phyloP scores from a whole-genome alignment of 2,797 vertebrate species.

The Lemur catta region DNA sequence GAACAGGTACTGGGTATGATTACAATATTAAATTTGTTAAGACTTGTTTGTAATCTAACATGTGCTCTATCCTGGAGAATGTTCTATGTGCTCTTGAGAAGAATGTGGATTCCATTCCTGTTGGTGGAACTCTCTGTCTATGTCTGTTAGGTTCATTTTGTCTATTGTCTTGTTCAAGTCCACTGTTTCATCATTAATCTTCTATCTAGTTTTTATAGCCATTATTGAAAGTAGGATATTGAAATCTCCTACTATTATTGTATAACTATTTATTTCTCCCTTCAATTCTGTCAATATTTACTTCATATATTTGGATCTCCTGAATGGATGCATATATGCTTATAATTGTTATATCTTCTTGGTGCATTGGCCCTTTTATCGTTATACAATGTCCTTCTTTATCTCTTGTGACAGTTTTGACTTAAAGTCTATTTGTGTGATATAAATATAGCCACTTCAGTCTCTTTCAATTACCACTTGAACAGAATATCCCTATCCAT shows the following conservation, averaged over 20 bases:
- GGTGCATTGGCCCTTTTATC: not conserved
- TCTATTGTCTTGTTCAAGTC: not conserved
- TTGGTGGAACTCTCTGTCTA: not conserved
- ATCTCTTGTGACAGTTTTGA: not conserved
- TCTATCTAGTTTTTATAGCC: not conserved
- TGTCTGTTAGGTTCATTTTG: not conserved
- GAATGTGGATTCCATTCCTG: not conserved
- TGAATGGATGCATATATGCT: not conserved
- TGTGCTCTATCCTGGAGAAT: not conserved
- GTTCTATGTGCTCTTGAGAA: not conserved
- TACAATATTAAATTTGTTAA: not conserved
- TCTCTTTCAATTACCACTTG: not conserved
- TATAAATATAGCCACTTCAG: not conserved
- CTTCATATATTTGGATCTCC: not conserved
- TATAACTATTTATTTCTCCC: not conserved
- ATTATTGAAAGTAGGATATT: not conserved
- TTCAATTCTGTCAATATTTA: not conserved
- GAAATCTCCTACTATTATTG: not conserved
- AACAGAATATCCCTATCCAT: not conserved
- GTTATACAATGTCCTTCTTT: not conserved
- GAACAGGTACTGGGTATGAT: not conserved
- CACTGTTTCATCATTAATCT: not conserved
- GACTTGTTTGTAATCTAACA: not conserved
- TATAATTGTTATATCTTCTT: not conserved
- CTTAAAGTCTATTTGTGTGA: not conserved